Conservation (phyloP, 2,113 vertebrate genomes). For the Upupa epops region DNA sequence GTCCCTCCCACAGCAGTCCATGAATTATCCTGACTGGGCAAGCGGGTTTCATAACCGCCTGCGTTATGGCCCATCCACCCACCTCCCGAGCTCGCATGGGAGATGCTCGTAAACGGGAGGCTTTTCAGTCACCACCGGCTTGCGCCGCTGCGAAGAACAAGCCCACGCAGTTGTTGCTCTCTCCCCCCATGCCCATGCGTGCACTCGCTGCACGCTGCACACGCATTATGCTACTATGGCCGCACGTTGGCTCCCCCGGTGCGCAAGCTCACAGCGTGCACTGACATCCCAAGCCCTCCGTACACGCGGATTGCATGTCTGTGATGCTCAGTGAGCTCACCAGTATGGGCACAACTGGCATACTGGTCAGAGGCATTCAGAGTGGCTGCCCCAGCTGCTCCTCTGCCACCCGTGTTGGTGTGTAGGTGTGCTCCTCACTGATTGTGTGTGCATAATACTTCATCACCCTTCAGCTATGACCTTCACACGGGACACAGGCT, state of each 20-base stretch:
- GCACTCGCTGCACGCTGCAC: neutral
- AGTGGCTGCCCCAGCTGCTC: neutral
- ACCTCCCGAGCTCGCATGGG: neutral
- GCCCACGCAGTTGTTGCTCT: neutral
- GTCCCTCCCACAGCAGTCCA: constrained; percentile 38
- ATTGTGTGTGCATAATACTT: neutral
- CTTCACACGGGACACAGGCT: accelerated
- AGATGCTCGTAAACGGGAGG: neutral
- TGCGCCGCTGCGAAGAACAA: neutral
- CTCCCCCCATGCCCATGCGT: accelerated
- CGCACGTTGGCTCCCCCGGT: neutral
- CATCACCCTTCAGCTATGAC: neutral
- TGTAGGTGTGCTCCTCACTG: neutral
- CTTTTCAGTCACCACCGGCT: neutral
- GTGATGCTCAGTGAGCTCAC: accelerated
- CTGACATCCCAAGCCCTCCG: neutral
- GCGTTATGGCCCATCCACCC: neutral
- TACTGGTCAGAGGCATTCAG: accelerated
- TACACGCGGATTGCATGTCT: accelerated
- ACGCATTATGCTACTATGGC: neutral
- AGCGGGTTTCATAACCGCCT: constrained; percentile 43
- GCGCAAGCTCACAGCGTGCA: accelerated
- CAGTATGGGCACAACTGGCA: accelerated
- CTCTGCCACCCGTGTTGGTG: neutral
- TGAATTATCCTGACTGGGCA: constrained; percentile 21